phyloP scores from a whole-genome alignment of 2,797 vertebrate genomes.

The Sandelia bainsii region DNA sequence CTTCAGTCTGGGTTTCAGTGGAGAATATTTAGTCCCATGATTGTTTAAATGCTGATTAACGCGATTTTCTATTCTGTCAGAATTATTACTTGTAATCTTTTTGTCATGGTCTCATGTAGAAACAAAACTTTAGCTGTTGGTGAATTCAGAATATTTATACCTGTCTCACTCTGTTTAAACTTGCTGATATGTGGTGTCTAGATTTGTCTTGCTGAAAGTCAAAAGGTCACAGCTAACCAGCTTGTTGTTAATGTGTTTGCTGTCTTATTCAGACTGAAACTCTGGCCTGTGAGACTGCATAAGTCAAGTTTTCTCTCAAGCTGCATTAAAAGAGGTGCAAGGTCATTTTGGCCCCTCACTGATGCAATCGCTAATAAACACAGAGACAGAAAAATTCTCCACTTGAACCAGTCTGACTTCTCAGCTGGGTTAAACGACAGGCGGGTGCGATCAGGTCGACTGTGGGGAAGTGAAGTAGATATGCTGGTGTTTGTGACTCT shows the following conservation, averaged over 20 bases:
- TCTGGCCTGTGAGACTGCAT: background rate
- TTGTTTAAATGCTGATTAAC: background rate
- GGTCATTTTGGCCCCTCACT: background rate
- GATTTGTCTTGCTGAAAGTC: too few species aligned
- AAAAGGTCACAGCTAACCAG: background rate
- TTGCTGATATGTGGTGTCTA: background rate
- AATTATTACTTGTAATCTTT: too few species aligned
- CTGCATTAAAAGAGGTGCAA: background rate
- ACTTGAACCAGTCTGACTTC: conserved; percentile 27
- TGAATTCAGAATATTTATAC: background rate
- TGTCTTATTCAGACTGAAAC: background rate
- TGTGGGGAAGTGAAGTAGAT: background rate
- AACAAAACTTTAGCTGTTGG: too few species aligned
- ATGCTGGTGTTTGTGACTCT: background rate
- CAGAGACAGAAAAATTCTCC: background rate
- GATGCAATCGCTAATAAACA: background rate
- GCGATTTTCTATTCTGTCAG: too few species aligned
- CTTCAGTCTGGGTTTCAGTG: too few species aligned
- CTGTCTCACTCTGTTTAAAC: background rate
- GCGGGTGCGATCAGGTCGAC: background rate
- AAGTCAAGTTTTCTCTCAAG: background rate
- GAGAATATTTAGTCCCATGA: conserved; percentile 4
- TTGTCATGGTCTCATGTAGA: too few species aligned
- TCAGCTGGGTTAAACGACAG: background rate
- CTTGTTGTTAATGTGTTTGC: background rate